Percentiles rank a stretch among this genome's conserved stretches.
phyloP scores from a whole-genome alignment of 1,140 invertebrate genomes.

The Contarinia nasturtii region DNA sequence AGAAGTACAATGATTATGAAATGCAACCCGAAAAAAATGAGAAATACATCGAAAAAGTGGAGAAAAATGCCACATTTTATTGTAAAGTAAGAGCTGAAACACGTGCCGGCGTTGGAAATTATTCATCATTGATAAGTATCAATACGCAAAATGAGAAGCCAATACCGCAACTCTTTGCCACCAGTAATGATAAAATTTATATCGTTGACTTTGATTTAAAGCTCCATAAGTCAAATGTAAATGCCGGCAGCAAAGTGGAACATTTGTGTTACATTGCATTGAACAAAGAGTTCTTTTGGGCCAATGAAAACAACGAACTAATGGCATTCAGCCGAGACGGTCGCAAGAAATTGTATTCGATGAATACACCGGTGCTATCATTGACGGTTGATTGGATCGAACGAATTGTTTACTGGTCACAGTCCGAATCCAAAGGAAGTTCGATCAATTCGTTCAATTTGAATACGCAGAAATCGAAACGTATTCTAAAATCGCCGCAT shows the following conservation, averaged over 20 bases:
- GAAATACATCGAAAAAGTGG: constrained; percentile 34
- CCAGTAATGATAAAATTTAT: constrained; percentile 45
- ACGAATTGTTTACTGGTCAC: constrained; percentile 60
- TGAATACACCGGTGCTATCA: constrained; percentile 33
- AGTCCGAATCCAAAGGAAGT: constrained; percentile 29
- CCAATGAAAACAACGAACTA: constrained; percentile 60
- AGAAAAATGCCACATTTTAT: constrained; percentile 40
- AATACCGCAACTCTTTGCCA: constrained; percentile 56
- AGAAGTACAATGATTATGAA: constrained; percentile 19
- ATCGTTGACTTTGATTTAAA: constrained; percentile 53
- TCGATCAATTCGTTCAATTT: constrained; percentile 36
- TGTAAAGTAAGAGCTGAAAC: constrained; percentile 59
- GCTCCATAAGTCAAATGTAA: constrained; percentile 15
- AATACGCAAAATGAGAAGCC: constrained; percentile 39
- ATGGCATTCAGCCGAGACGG: constrained; percentile 38
- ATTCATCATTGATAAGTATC: constrained; percentile 24
- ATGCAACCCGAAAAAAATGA: constrained; percentile 22
- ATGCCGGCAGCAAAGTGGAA: constrained; percentile 28
- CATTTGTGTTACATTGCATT: constrained; percentile 39
- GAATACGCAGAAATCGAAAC: constrained; percentile 19
- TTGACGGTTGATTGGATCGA: constrained; percentile 73
- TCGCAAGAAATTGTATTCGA: constrained; percentile 38
- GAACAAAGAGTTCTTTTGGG: constrained; percentile 63
- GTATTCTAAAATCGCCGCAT: constrained; percentile 8
- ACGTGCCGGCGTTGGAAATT: constrained; percentile 46